These are phyloP conservation scores for Drosophila pachea DNA, from an alignment of 1,140 invertebrate genomes.

Conservation along the genomic window DNA sequence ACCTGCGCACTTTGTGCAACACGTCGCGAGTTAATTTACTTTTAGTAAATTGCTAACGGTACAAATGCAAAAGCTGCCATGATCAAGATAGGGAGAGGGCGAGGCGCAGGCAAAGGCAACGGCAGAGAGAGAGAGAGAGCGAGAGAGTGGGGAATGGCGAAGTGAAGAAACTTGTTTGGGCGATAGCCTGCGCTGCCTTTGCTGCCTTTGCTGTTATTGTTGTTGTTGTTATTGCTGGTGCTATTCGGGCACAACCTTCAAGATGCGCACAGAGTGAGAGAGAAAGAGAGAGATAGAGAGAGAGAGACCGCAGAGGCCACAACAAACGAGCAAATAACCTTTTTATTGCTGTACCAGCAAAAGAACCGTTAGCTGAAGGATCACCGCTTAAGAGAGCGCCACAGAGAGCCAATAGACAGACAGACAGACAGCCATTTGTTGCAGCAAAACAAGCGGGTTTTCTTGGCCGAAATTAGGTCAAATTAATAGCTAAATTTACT, in stretches of 20 bases:
- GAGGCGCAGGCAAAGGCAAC: not conserved
- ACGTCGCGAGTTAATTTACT: slow-evolving; percentile 56
- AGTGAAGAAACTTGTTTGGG: slow-evolving; percentile 56
- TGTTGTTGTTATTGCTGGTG: slow-evolving; percentile 18
- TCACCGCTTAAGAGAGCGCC: not conserved
- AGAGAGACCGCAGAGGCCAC: slow-evolving; percentile 5
- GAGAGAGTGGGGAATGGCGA: slow-evolving; percentile 4
- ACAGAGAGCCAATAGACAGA: not conserved
- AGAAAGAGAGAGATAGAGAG: not conserved
- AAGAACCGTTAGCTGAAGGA: slow-evolving; percentile 67
- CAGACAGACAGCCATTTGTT: not conserved
- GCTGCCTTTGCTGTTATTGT: slow-evolving; percentile 16
- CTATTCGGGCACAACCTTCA: slow-evolving; percentile 53
- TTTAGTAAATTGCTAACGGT: slow-evolving; percentile 73
- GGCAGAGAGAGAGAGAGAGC: slow-evolving; percentile 2
- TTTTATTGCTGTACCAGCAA: slow-evolving; percentile 30
- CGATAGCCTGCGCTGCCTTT: slow-evolving; percentile 25
- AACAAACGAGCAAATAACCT: slow-evolving; percentile 34
- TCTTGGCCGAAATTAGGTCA: not conserved
- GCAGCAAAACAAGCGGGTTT: not conserved
- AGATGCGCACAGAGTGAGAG: slow-evolving; percentile 10
- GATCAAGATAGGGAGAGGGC: not conserved
- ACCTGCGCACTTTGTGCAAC: slow-evolving; percentile 8
- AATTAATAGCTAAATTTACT: not conserved
- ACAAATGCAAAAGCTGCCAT: slow-evolving; percentile 25